phyloP scores from a whole-genome alignment of 2,888 invertebrate genomes.

The Lamellibrachia columna region DNA sequence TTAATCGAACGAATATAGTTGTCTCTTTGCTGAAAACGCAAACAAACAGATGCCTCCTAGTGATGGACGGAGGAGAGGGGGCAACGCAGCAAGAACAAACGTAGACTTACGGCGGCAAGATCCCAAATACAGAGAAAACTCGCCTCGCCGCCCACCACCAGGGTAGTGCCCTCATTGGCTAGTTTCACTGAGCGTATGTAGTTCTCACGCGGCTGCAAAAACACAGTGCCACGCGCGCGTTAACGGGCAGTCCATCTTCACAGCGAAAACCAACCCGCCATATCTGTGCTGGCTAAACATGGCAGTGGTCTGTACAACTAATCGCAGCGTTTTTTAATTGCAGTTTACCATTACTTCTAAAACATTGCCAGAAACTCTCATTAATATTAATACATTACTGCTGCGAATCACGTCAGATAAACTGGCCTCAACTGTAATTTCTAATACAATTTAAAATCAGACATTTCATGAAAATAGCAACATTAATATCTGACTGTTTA shows the following conservation, averaged over 20 bases:
- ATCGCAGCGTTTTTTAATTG: neutral
- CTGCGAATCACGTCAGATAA: neutral
- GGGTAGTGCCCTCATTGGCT: constrained; percentile 87
- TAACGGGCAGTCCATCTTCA: neutral
- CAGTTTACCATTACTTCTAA: neutral
- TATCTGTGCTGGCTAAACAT: neutral
- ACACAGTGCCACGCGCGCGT: neutral
- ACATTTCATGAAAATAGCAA: neutral
- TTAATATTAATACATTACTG: neutral
- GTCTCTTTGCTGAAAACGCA: constrained; percentile 79
- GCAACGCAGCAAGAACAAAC: constrained; percentile 1
- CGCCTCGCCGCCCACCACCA: constrained; percentile 96
- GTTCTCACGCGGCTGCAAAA: constrained; percentile 86
- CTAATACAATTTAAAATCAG: neutral
- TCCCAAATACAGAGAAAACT: constrained; percentile 97
- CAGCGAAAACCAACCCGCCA: neutral
- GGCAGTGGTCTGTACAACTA: neutral
- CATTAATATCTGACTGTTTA: neutral
- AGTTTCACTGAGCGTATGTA: constrained; percentile 96
- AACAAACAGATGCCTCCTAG: constrained; percentile 9
- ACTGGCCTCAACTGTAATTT: neutral
- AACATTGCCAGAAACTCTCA: neutral
- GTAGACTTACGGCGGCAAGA: constrained; percentile 75
- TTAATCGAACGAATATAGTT: constrained; percentile 97
- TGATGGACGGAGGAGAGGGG: neutral